phyloP scores from a whole-genome alignment of 2,888 invertebrate genomes.

The Gisinianus flammeolus region DNA sequence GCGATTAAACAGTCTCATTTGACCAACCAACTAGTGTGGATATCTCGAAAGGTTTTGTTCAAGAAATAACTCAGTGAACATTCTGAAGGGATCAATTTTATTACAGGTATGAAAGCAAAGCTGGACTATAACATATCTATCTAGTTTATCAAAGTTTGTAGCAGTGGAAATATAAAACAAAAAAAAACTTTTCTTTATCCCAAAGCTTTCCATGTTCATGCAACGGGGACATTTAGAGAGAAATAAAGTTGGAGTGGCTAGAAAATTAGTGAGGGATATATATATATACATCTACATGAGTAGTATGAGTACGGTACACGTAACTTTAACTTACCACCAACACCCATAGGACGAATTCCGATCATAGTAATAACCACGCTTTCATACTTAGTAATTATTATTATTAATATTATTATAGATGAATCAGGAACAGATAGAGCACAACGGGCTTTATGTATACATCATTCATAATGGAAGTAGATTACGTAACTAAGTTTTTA shows the following conservation, averaged over 20 bases:
- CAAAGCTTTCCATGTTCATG: too few relatives aligned
- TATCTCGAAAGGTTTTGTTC: too few relatives aligned
- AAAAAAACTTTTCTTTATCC: too few relatives aligned
- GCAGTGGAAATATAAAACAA: too few relatives aligned
- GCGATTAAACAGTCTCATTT: too few relatives aligned
- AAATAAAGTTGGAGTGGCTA: constrained; percentile 12
- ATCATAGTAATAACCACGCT: constrained; percentile 49
- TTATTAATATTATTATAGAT: not conserved
- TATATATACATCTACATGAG: not conserved
- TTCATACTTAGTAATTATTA: constrained; percentile 27
- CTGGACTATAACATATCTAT: too few relatives aligned
- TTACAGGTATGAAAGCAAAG: too few relatives aligned
- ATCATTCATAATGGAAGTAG: not conserved
- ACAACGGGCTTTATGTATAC: not conserved
- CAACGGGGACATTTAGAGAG: too few relatives aligned
- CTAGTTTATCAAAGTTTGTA: too few relatives aligned
- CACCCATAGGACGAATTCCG: constrained; percentile 57
- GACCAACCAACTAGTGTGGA: too few relatives aligned
- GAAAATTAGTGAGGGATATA: constrained; percentile 22
- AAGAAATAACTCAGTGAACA: too few relatives aligned
- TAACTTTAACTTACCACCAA: constrained; percentile 53
- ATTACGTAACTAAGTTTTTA: constrained; percentile 7
- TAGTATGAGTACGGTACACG: not conserved
- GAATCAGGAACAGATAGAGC: not conserved
- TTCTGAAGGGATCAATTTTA: too few relatives aligned